These are phyloP conservation scores for Hipposideros armiger DNA, from an alignment of 2,113 vertebrate genomes.

Conservation along the genomic window DNA sequence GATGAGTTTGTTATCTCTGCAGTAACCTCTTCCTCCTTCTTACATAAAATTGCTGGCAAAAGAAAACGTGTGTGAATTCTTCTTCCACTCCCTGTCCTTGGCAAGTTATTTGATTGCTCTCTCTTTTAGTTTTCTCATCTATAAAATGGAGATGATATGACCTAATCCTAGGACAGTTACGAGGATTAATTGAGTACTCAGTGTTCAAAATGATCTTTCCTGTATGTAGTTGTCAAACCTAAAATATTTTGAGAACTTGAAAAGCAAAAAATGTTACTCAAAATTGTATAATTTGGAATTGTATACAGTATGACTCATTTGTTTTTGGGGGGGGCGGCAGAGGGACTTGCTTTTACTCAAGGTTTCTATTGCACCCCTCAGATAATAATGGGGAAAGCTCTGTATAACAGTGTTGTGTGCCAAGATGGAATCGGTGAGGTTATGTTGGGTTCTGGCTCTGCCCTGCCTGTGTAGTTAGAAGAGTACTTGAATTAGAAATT, in stretches of 20 bases:
- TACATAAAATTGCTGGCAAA: neutral
- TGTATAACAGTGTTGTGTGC: neutral
- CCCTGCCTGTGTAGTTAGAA: neutral
- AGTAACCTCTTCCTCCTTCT: slow-evolving; percentile 51
- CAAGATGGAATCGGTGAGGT: neutral
- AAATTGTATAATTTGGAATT: neutral
- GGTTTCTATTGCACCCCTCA: neutral
- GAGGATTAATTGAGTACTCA: neutral
- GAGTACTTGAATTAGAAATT: neutral
- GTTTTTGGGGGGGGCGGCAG: neutral
- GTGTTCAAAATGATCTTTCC: neutral
- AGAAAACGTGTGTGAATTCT: neutral
- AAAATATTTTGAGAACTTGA: neutral
- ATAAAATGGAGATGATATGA: neutral
- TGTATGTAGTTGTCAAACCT: neutral
- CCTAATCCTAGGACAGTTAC: neutral
- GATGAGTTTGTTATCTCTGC: neutral
- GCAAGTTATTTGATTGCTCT: neutral
- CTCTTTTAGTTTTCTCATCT: neutral
- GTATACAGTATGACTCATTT: neutral
- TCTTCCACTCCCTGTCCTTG: neutral
- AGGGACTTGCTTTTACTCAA: neutral
- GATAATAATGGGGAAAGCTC: neutral
- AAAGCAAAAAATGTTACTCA: neutral
- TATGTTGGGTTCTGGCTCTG: neutral